Evolutionary conservation across 2,888 invertebrate species (phyloP), one percentile per base, ranked within the genome.

Genomic region (Agrochola circellaris): DNA sequence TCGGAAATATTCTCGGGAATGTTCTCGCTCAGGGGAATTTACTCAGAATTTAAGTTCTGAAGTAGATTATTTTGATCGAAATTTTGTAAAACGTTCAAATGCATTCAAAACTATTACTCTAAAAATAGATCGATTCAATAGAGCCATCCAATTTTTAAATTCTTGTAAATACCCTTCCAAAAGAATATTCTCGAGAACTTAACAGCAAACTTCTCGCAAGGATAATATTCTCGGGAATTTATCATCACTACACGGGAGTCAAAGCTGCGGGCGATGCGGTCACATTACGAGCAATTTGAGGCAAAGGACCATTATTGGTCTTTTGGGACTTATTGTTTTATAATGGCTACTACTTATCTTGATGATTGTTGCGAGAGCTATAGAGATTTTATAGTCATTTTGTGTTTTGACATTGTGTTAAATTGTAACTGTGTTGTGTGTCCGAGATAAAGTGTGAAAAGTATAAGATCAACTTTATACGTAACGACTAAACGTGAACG

Each of bases 281-380:
- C 67, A 76, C 64, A 76, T 87, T 81, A 82, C 42, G 56, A 71
- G 69, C 75, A 82, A 78, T 84, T 87, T 83, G 76, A 77, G 69
- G 81, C 56, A 66, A 73, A 68, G 42, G 51, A 68, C 58, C 77
- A 67, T 75, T 73, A 76, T 15, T 60, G 69, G 72, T 75, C 67
- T 83, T 79, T 82, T 80, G 64, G 17, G 42, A 42, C 65, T 84
- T 74, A 84, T 86, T 84, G 72, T 84, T 82, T 79, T 80, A 34
- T 75, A 77, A 73, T 72, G 34, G 38, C 26, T 6, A 11, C 30
- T 70, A 69, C 65, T 77, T 75, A 54, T 51, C 66, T 67, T 77
- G 61, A 74, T 69, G 68, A 54, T 56, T 72, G 45, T 60, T 71
- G 60, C 15, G 7, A 62, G 64, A 64, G n/a, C 26, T 7, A 72